phyloP scores from a whole-genome alignment of 2,797 vertebrate species.

The Parauchenoglanis ngamensis region DNA sequence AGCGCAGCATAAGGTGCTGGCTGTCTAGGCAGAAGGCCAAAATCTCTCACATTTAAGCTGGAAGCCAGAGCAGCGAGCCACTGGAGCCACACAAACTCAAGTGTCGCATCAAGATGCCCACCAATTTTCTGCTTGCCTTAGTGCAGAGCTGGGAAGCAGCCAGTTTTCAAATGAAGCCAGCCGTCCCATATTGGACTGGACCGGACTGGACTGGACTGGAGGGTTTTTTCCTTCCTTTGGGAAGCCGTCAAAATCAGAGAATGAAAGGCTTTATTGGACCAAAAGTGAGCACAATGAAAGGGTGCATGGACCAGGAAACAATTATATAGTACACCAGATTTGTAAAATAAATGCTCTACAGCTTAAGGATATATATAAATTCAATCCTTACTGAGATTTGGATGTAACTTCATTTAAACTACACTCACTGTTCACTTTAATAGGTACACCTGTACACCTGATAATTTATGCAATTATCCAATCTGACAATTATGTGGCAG shows the following conservation, averaged over 20 bases:
- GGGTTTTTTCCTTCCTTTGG: conserved; percentile 18
- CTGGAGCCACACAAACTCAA: conserved; percentile 76
- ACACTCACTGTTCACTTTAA: background rate
- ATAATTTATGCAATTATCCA: background rate
- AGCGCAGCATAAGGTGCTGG: conserved; percentile 8
- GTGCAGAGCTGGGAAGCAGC: conserved; percentile 71
- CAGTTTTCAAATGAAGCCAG: conserved; percentile 70
- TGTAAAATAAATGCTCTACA: background rate
- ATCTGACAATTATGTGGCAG: background rate
- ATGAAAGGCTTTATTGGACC: background rate
- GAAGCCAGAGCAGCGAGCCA: conserved; percentile 58
- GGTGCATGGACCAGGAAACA: conserved; percentile 21
- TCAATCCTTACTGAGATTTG: background rate
- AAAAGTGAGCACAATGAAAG: background rate
- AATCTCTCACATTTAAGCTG: conserved; percentile 72
- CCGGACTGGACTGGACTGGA: conserved; percentile 38
- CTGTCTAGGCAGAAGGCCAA: conserved; percentile 70
- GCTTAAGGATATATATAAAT: conserved; percentile 4
- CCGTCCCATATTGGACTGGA: conserved; percentile 65
- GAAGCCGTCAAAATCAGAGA: conserved; percentile 27
- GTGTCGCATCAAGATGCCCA: conserved; percentile 79
- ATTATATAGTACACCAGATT: background rate
- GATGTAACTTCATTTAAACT: background rate
- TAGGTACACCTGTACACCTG: background rate
- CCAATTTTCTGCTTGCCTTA: conserved; percentile 79